Conservation (phyloP, 2,113 vertebrate species). For the Climacteris rufus region DNA sequence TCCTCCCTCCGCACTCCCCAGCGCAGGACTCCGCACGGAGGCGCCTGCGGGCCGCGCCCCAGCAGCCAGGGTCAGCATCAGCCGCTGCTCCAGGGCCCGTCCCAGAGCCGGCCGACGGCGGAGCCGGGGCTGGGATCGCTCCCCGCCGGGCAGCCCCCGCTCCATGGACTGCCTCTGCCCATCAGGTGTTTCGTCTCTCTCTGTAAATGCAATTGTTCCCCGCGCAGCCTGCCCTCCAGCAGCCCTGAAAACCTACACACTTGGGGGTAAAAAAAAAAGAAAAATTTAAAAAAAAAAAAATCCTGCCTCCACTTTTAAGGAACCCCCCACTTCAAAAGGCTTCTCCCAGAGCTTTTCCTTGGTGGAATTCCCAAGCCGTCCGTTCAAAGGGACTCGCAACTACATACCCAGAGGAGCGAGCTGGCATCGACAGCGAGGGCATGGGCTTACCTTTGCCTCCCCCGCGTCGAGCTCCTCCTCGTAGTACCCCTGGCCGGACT, state of each 20-base stretch:
- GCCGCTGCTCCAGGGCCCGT: background rate
- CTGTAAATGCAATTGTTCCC: no score
- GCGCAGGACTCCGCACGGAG: background rate
- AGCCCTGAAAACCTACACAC: background rate
- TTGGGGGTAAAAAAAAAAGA: background rate
- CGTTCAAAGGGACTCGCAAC: no score
- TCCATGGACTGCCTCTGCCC: rapidly evolving
- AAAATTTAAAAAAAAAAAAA: background rate
- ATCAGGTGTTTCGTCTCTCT: background rate
- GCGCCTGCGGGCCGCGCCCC: background rate
- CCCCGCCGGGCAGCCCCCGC: background rate
- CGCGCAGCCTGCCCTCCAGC: background rate
- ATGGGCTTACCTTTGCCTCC: constrained; percentile 67
- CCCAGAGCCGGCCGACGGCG: background rate
- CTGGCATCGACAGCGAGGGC: background rate
- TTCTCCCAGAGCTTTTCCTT: background rate
- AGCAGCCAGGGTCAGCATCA: background rate
- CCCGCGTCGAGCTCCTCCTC: constrained; percentile 71
- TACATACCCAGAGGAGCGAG: background rate
- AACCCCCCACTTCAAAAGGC: background rate
- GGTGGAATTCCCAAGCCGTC: background rate
- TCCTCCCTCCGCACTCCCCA: background rate
- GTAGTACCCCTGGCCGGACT: constrained; percentile 72
- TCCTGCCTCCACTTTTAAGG: background rate
- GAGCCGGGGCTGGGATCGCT: background rate